Conservation (phyloP, 2,888 invertebrate species). For the Eupithecia tripunctaria region DNA sequence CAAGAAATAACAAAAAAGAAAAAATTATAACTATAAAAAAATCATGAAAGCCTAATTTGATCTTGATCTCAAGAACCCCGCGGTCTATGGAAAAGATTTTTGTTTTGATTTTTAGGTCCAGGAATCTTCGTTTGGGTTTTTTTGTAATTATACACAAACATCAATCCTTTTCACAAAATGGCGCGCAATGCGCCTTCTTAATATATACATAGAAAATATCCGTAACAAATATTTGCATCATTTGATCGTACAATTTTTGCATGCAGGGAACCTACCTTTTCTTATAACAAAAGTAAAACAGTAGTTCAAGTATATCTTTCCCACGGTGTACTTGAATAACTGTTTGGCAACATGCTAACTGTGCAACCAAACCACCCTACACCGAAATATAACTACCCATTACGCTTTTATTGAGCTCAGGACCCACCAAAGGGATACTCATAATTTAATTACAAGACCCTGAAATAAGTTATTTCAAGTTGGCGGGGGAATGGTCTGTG, state of each 20-base stretch:
- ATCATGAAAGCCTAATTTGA: no score
- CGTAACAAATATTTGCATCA: no score
- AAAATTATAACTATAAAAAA: no score
- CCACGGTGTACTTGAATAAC: constrained; percentile 37
- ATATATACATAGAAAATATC: no score
- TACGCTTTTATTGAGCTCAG: constrained; percentile 80
- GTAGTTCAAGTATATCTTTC: not conserved
- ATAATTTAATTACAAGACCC: constrained; percentile 79
- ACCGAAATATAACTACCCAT: constrained; percentile 73
- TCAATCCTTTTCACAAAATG: no score
- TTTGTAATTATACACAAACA: no score
- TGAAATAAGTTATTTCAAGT: constrained; percentile 68
- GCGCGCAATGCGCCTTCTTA: no score
- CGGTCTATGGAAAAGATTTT: no score
- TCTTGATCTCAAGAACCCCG: no score
- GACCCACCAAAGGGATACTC: constrained; percentile 77
- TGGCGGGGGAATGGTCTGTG: constrained; percentile 57
- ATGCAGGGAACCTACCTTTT: not conserved
- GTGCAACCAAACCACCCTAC: constrained; percentile 65
- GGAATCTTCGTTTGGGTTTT: no score
- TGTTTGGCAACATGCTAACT: constrained; percentile 17
- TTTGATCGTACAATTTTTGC: no score
- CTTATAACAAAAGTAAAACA: not conserved
- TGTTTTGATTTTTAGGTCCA: no score
- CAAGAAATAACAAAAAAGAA: not conserved